Base-by-base conservation (phyloP, 2,888 invertebrate genomes). In the Rhingia rostrata region DNA sequence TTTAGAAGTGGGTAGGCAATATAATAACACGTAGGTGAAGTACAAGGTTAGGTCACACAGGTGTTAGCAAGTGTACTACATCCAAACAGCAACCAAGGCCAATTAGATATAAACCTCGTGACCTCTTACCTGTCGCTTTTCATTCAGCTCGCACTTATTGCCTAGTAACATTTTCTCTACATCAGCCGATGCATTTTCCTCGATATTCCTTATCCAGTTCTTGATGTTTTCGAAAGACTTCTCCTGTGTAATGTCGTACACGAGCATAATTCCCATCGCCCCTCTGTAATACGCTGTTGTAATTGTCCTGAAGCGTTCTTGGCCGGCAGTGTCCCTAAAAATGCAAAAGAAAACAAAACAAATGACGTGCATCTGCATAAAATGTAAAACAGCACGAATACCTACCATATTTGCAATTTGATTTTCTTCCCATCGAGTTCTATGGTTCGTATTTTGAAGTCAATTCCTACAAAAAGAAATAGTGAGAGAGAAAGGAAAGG, bases 251-350 rank as follows among this genome's bases (percentile, higher is more conserved):
- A 99, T 99, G 92, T 99, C 99, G 92, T 99, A 99, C 45, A 99
- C 99, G 87, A 99, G 94, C 98, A 99, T 98, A 88, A 99, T 99
- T 83, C 99, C 99, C 99, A 99, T 99, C 51, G 99, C 99, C 61
- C 99, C 99, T 88, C 99, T 95, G 92, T 99, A 99, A 91, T 99
- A 99, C n/a, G 99, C 99, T 81, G 99, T 99, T 70, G 99, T 99
- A 88, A 99, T 99, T 86, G 99, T 99, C 88, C 99, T 95, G 93
- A 99, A 99, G 90, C 99, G 94, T 92, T 99, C 99, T 92, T 99
- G 99, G 0, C 99, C 99, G 49, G 99, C 99, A 72, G 99, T 99
- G 91, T 99, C 99, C 99, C 98, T 98, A 89, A 22, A 89, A 89
- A 86, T 43, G 22, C 73, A 89, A 22, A 49, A 54, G 30, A 14